A percentile compares a stretch with the other conserved stretches of the same genome.
phyloP scores from a whole-genome alignment of 2,797 vertebrate species.

The Labroides dimidiatus region DNA sequence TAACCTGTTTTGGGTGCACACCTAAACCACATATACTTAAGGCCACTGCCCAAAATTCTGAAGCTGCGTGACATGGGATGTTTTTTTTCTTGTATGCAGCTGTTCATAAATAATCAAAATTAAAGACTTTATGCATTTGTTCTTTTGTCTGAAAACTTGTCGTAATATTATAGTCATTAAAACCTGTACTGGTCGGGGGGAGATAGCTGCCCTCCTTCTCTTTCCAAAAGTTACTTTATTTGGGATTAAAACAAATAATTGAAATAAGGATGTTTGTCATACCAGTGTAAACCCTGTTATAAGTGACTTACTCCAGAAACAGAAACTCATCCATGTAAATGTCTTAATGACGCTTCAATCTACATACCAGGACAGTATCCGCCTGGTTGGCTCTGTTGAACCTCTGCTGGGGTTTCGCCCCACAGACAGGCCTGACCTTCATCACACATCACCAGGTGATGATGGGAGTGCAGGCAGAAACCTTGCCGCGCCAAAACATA shows the following conservation, averaged over 20 bases:
- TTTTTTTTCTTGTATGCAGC: neutral
- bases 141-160: neutral
- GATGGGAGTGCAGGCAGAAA: constrained; percentile 78
- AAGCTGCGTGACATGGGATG: neutral
- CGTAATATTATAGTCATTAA: neutral
- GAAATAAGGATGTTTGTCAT: constrained; percentile 18
- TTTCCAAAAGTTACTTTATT: neutral
- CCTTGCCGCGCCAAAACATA: constrained; percentile 70
- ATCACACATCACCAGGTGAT: constrained; percentile 88
- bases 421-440: constrained; percentile 85
- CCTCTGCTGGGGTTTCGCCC: constrained; percentile 68
- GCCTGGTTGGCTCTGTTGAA: constrained; percentile 34
- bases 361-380: constrained; percentile 53
- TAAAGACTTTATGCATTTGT: neutral
- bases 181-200: neutral
- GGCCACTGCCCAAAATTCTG: too few relatives aligned
- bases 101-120: neutral
- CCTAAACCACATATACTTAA: too few relatives aligned
- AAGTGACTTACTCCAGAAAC: constrained; percentile 14
- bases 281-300: neutral
- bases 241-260: constrained; percentile 7
- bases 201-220: neutral
- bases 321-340: constrained; percentile 25
- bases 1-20: too few relatives aligned
- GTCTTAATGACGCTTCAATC: constrained; percentile 44